These are phyloP conservation scores for cat (Felis catus) DNA, from an alignment of 2,113 vertebrate genomes.

Conservation along the genomic window DNA sequence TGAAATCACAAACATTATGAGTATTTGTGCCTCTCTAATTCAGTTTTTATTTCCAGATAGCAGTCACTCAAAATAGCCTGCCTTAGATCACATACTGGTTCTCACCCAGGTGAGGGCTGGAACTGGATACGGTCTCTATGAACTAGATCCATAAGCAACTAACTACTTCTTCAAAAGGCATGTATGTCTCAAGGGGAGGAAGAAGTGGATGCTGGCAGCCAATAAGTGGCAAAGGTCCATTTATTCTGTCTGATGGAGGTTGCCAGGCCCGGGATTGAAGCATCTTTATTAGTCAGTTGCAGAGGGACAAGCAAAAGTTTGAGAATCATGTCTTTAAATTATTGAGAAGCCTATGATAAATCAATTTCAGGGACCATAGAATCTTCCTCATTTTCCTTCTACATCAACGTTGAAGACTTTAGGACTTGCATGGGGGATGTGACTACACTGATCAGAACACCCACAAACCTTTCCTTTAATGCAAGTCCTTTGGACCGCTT, in stretches of 20 bases:
- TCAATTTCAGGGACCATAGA: neutral
- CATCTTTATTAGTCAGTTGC: neutral
- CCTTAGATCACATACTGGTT: neutral
- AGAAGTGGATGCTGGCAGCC: neutral
- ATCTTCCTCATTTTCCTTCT: neutral
- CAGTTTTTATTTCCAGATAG: neutral
- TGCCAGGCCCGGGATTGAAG: neutral
- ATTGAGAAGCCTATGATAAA: neutral
- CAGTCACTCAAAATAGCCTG: neutral
- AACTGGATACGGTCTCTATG: neutral
- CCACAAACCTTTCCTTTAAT: neutral
- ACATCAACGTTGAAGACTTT: neutral
- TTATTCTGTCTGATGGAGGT: neutral
- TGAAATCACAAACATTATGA: neutral
- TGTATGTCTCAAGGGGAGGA: neutral
- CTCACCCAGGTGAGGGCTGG: neutral
- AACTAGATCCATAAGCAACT: neutral
- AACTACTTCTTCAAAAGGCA: neutral
- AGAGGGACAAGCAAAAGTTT: neutral
- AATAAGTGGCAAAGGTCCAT: neutral
- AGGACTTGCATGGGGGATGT: neutral
- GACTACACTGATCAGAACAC: neutral
- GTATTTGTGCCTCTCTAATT: neutral
- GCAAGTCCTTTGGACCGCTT: neutral
- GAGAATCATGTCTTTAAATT: neutral